A percentile compares a stretch with the other conserved stretches of the same genome.
These are phyloP conservation scores for Sinocyclocheilus maitianheensis DNA, from an alignment of 2,113 vertebrate genomes.

Conservation along the genomic window DNA sequence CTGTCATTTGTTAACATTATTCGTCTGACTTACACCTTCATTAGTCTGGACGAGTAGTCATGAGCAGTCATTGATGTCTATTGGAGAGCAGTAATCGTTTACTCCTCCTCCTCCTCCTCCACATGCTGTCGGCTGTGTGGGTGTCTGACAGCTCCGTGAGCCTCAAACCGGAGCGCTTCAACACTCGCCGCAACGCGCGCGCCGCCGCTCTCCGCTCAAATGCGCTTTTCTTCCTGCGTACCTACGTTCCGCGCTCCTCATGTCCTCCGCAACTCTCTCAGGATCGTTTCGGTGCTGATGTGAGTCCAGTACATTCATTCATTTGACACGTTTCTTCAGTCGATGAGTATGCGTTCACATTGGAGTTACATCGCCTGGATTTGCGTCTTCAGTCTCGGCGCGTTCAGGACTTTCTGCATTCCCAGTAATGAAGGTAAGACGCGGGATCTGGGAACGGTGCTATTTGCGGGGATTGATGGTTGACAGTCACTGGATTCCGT, in stretches of 20 bases:
- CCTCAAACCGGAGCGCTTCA: slow-evolving; percentile 20
- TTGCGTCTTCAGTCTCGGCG: slow-evolving; percentile 54
- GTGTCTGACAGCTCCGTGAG: slow-evolving; percentile 27
- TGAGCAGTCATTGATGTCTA: slow-evolving; percentile 19
- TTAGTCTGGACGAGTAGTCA: not conserved
- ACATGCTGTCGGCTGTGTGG: slow-evolving; percentile 13
- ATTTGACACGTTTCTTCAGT: slow-evolving; percentile 20
- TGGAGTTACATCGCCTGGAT: slow-evolving; percentile 64
- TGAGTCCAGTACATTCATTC: slow-evolving; percentile 30
- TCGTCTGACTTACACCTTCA: slow-evolving; percentile 16
- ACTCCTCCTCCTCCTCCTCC: slow-evolving; percentile 47
- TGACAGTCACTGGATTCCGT: not conserved
- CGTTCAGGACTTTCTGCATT: slow-evolving; percentile 51
- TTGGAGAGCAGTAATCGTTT: slow-evolving; percentile 17
- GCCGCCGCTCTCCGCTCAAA: slow-evolving; percentile 42
- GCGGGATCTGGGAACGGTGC: not conserved
- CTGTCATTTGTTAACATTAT: not conserved
- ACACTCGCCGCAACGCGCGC: slow-evolving; percentile 1
- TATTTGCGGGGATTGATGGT: not conserved
- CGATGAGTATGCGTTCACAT: slow-evolving; percentile 54
- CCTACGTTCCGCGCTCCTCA: slow-evolving; percentile 42
- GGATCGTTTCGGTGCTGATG: slow-evolving; percentile 49
- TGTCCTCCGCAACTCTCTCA: slow-evolving; percentile 38
- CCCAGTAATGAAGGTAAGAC: slow-evolving; percentile 68
- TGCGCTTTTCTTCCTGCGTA: slow-evolving; percentile 40